phyloP scores from a whole-genome alignment of 2,113 vertebrate species.

The Silurus glanis region DNA sequence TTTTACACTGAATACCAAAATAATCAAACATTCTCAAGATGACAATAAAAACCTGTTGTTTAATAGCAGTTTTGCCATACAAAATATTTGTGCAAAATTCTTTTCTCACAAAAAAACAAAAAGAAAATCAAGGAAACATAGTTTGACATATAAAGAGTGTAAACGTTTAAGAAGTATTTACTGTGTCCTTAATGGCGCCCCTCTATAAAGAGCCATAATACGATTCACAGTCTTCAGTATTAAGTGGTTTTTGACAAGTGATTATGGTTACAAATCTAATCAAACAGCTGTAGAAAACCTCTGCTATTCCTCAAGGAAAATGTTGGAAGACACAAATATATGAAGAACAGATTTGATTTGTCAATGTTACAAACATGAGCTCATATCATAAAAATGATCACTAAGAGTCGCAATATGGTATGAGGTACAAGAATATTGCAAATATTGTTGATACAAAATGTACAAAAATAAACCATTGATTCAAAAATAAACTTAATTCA shows the following conservation, averaged over 20 bases:
- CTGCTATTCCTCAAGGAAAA: constrained; percentile 23
- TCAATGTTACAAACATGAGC: constrained; percentile 13
- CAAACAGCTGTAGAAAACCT: constrained; percentile 68
- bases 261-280: constrained; percentile 53
- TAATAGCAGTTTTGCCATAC: constrained; percentile 93
- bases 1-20: background rate
- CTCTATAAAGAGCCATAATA: constrained; percentile 26
- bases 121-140: constrained; percentile 70
- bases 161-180: constrained; percentile 67
- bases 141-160: constrained; percentile 74
- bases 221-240: constrained; percentile 76
- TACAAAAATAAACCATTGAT: constrained; percentile 37
- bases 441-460: constrained; percentile 38
- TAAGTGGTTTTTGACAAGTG: constrained; percentile 86
- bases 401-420: constrained; percentile 26
- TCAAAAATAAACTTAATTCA: constrained; percentile 46
- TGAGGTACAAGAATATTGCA: constrained; percentile 41
- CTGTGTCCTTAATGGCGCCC: constrained; percentile 64
- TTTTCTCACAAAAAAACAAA: constrained; percentile 76
- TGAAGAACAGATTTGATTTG: background rate
- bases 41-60: constrained; percentile 75
- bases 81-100: constrained; percentile 93
- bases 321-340: background rate
- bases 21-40: constrained; percentile 63
- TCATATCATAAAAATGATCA: constrained; percentile 16